These are phyloP conservation scores for Pachypanchax playfairii DNA, from an alignment of 2,113 vertebrate genomes.

Conservation along the genomic window DNA sequence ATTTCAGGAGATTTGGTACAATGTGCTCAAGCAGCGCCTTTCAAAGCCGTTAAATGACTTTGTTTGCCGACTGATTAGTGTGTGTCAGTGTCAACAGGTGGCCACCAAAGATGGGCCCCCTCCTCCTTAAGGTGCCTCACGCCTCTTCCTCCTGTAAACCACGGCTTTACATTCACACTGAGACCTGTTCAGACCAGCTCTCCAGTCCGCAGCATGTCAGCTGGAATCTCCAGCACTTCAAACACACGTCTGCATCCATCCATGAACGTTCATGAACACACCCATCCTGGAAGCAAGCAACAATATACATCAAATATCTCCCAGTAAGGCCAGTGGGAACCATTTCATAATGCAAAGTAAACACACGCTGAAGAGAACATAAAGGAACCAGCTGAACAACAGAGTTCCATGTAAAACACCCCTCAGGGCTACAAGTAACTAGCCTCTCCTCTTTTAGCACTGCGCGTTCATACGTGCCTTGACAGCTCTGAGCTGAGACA, in stretches of 20 bases:
- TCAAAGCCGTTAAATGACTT: constrained; percentile 75
- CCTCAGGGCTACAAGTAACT: constrained; percentile 54
- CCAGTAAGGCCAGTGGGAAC: constrained; percentile 34
- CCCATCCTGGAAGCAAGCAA: no score
- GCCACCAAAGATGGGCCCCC: constrained; percentile 67
- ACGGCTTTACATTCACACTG: constrained; percentile 59
- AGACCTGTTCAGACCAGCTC: constrained; percentile 76
- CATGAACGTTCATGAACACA: no score
- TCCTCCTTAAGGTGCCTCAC: constrained; percentile 56
- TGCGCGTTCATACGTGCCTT: constrained; percentile 53
- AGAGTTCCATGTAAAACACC: constrained; percentile 35
- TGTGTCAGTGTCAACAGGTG: constrained; percentile 81
- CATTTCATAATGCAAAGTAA: constrained; percentile 37
- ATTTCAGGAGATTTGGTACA: constrained; percentile 65
- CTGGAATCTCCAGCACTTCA: constrained; percentile 32
- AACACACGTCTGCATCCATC: constrained; percentile 21
- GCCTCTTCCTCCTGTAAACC: constrained; percentile 68
- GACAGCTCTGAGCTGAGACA: constrained; percentile 49
- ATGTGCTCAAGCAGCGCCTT: constrained; percentile 57
- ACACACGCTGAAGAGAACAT: constrained; percentile 24
- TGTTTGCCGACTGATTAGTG: constrained; percentile 81
- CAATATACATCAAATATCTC: constrained; percentile 40
- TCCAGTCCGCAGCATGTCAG: constrained; percentile 49
- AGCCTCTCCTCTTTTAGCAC: constrained; percentile 52
- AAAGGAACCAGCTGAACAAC: constrained; percentile 43